Conservation (phyloP, 2,797 vertebrate species). For the Streptopelia turtur region DNA sequence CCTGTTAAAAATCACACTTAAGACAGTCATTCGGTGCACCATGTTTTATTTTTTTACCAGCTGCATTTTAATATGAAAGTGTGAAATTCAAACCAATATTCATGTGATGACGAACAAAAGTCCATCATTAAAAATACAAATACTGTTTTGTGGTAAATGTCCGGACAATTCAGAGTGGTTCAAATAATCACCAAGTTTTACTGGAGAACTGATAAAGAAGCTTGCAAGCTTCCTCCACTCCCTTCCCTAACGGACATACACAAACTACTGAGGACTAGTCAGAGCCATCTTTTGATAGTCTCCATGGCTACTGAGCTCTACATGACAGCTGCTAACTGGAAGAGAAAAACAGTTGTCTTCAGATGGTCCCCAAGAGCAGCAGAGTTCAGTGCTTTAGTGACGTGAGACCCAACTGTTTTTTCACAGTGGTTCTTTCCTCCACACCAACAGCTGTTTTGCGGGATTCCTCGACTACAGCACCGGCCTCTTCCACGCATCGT, state of each 20-base stretch:
- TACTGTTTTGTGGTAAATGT: not conserved
- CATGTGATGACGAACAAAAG: not conserved
- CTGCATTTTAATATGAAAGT: not conserved
- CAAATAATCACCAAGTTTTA: not conserved
- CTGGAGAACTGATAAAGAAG: not conserved
- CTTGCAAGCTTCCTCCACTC: not conserved
- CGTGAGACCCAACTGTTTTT: rapidly evolving
- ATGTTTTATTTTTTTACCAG: not conserved
- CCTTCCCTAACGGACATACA: not conserved
- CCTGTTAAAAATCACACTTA: not conserved
- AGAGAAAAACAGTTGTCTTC: not conserved
- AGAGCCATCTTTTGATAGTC: not conserved
- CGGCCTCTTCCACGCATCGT: rapidly evolving
- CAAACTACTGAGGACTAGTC: not conserved
- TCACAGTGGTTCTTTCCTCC: rapidly evolving
- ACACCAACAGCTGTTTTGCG: not conserved
- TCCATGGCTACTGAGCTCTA: not conserved
- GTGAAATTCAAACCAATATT: not conserved
- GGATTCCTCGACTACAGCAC: not conserved
- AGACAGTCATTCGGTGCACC: not conserved
- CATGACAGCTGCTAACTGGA: rapidly evolving
- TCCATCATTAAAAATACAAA: not conserved
- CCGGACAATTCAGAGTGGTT: not conserved
- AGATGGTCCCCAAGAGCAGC: not conserved
- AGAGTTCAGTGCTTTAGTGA: not conserved